A percentile compares a stretch with the other conserved stretches of the same genome.
phyloP scores from a whole-genome alignment of 2,888 invertebrate genomes.

The Icerya purchasi region DNA sequence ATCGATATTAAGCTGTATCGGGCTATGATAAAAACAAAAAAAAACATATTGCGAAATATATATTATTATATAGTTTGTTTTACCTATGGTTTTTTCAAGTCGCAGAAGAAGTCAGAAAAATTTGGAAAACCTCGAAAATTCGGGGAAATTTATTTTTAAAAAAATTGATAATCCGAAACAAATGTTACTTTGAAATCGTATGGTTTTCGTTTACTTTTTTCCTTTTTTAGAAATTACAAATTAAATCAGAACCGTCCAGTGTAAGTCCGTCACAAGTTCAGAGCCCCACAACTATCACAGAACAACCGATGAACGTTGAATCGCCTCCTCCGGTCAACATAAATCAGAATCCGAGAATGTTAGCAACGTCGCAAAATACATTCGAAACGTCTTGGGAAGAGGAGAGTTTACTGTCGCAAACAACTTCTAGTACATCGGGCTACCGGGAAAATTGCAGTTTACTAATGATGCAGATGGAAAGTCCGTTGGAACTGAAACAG shows the following conservation, averaged over 20 bases:
- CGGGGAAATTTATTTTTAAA: too few species aligned
- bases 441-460: constrained; percentile 35
- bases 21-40: too few species aligned
- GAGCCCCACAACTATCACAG: not conserved
- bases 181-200: too few species aligned
- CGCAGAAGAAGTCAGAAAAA: too few species aligned
- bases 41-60: too few species aligned
- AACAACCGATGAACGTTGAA: not conserved
- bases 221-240: constrained; percentile 7
- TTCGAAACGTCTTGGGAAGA: constrained; percentile 18
- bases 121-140: too few species aligned
- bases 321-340: not conserved
- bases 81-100: too few species aligned
- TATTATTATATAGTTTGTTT: too few species aligned
- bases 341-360: not conserved
- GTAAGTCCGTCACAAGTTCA: constrained; percentile 9
- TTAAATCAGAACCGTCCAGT: constrained; percentile 9
- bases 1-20: too few species aligned
- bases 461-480: constrained; percentile 31
- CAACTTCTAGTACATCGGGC: constrained; percentile 29
- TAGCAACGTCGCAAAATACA: constrained; percentile 2
- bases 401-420: constrained; percentile 17
- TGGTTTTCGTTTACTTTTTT: too few species aligned
- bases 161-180: too few species aligned
- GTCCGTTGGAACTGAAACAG: constrained; percentile 11